Conservation (phyloP, 2,113 vertebrate genomes). For the Hemibagrus wyckioides region DNA sequence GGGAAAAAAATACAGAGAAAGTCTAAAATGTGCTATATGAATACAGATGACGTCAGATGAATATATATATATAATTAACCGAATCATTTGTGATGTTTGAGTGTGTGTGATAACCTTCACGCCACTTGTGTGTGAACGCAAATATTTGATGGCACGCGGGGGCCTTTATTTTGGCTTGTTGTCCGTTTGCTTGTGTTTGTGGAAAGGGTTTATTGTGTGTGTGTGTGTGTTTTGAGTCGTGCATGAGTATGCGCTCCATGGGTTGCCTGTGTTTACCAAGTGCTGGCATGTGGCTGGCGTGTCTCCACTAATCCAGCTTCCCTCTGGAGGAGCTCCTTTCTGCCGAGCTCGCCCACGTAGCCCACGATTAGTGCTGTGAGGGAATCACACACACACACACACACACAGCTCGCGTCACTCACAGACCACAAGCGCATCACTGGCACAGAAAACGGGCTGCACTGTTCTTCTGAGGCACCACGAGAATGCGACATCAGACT, state of each 20-base stretch:
- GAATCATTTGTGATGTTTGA: neutral
- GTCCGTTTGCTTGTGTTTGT: conserved; percentile 7
- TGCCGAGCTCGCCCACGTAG: conserved; percentile 57
- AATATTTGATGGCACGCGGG: conserved; percentile 21
- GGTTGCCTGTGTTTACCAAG: conserved; percentile 63
- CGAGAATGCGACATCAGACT: conserved; percentile 50
- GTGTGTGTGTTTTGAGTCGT: conserved; percentile 30
- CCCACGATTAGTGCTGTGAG: conserved; percentile 52
- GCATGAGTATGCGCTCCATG: conserved; percentile 6
- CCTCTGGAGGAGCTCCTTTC: conserved; percentile 62
- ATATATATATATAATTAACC: neutral
- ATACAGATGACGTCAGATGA: too few species aligned
- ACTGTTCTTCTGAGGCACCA: conserved; percentile 50
- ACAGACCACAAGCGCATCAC: conserved; percentile 39
- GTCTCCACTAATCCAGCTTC: conserved; percentile 69
- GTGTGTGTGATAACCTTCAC: conserved; percentile 5
- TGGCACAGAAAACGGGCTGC: conserved; percentile 59
- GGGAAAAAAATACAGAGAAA: too few species aligned
- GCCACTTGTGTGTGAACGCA: neutral
- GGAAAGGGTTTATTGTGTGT: neutral
- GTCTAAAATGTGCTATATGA: too few species aligned
- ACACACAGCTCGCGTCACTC: conserved; percentile 40
- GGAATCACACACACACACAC: conserved; percentile 43
- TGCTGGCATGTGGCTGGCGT: conserved; percentile 64
- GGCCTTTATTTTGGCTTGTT: conserved; percentile 5